These are phyloP conservation scores for Eilema griseolum DNA, from an alignment of 2,888 invertebrate species.

Conservation along the genomic window DNA sequence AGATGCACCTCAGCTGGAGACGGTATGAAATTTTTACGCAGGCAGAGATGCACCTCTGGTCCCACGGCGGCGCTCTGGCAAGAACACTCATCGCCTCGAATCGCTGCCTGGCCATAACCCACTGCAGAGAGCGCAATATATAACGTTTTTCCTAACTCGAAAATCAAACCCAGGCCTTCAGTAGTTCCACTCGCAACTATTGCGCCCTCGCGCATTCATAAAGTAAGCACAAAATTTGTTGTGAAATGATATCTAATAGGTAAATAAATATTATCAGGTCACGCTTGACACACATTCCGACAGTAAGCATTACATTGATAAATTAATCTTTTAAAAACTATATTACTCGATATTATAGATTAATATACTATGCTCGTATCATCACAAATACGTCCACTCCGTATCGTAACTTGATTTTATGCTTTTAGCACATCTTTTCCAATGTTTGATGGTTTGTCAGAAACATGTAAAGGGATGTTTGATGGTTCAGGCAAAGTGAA, in stretches of 20 bases:
- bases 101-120: too few relatives aligned
- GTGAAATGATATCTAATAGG: background rate
- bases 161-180: background rate
- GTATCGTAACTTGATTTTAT: background rate
- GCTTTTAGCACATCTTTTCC: too few relatives aligned
- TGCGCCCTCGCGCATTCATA: background rate
- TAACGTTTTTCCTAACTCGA: background rate
- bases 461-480: too few relatives aligned
- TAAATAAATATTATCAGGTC: slow-evolving; percentile 8
- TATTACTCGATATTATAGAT: slow-evolving; percentile 1
- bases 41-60: too few relatives aligned
- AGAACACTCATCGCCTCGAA: too few relatives aligned
- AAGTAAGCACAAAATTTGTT: background rate
- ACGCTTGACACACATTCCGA: slow-evolving; percentile 6
- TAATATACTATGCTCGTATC: background rate
- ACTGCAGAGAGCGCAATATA: too few relatives aligned
- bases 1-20: too few relatives aligned
- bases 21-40: too few relatives aligned
- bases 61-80: too few relatives aligned
- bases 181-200: background rate
- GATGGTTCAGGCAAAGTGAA: too few relatives aligned
- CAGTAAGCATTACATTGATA: slow-evolving; percentile 8
- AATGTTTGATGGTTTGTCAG: too few relatives aligned
- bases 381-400: background rate
- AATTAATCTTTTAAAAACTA: background rate